A percentile compares a stretch with the other conserved stretches of the same genome.
Evolutionary conservation across 2,113 vertebrate genomes (phyloP).

Genomic region (Halichoeres trimaculatus): DNA sequence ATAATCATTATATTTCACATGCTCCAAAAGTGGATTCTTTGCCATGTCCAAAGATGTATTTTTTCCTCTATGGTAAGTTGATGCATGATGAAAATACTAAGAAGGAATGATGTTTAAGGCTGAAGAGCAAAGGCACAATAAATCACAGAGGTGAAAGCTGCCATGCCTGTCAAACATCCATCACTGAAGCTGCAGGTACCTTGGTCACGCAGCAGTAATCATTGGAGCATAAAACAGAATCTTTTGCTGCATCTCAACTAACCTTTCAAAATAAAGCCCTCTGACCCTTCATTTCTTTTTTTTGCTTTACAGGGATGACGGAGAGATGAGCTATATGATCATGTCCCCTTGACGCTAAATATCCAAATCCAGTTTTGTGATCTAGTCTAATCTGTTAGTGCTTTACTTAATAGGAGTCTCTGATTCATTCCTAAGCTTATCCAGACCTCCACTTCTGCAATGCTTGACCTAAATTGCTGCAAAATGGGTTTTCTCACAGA

Average conservation of each 20-base stretch:
- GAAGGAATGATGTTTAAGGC: slow-evolving; percentile 1
- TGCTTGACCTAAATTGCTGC: slow-evolving; percentile 16
- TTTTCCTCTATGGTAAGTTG: not conserved
- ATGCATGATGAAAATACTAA: not conserved
- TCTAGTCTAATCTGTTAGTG: slow-evolving; percentile 42
- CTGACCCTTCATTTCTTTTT: not conserved
- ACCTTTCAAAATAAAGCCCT: slow-evolving; percentile 5
- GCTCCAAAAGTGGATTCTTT: too few species aligned
- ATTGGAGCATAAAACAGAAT: slow-evolving; percentile 21
- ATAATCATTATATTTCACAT: too few species aligned
- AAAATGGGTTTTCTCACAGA: slow-evolving; percentile 25
- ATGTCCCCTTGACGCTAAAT: slow-evolving; percentile 22
- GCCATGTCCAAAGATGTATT: not conserved
- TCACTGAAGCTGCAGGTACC: slow-evolving; percentile 48
- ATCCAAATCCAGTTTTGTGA: slow-evolving; percentile 49
- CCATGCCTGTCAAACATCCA: slow-evolving; percentile 30
- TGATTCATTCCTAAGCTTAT: slow-evolving; percentile 33
- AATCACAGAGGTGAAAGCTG: slow-evolving; percentile 17
- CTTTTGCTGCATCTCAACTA: slow-evolving; percentile 1
- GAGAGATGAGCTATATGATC: slow-evolving; percentile 27
- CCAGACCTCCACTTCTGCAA: slow-evolving; percentile 17
- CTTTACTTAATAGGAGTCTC: slow-evolving; percentile 31
- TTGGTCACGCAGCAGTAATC: slow-evolving; percentile 13
- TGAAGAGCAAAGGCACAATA: not conserved
- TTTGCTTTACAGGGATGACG: slow-evolving; percentile 20